These are phyloP conservation scores for Incurvaria masculella DNA, from an alignment of 2,888 invertebrate genomes.

Conservation along the genomic window DNA sequence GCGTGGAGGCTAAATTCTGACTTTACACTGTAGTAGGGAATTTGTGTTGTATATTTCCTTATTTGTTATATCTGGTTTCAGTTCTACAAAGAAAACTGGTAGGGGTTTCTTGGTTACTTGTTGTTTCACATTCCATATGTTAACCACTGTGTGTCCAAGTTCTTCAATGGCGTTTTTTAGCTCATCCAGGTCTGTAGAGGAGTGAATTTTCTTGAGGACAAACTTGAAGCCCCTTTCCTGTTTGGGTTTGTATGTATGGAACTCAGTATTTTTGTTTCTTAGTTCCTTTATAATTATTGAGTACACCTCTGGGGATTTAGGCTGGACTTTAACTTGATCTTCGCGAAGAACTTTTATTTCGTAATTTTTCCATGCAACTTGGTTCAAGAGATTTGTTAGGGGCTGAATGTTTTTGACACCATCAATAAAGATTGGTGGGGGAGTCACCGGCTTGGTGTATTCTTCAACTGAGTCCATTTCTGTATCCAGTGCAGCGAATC, in stretches of 20 bases:
- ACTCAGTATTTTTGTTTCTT: neutral
- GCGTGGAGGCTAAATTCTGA: constrained; percentile 15
- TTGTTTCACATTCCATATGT: neutral
- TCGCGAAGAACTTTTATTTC: constrained; percentile 1
- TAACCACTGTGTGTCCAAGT: neutral
- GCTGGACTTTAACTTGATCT: neutral
- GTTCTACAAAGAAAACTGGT: neutral
- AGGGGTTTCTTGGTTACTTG: neutral
- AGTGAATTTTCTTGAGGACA: neutral
- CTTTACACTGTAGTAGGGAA: constrained; percentile 1
- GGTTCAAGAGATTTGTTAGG: neutral
- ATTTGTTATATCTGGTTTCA: neutral
- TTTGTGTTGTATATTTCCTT: neutral
- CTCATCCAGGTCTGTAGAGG: neutral
- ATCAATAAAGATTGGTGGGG: neutral
- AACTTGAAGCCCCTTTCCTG: neutral
- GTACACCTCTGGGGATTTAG: neutral
- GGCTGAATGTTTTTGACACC: neutral
- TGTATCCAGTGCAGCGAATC: neutral
- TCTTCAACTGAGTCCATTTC: neutral
- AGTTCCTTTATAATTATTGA: neutral
- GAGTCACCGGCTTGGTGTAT: neutral
- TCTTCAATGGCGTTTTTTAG: neutral
- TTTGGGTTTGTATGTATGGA: neutral
- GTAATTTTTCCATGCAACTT: neutral